phyloP scores from a whole-genome alignment of 2,888 invertebrate genomes.

The Prosopocoilus inquinatus region DNA sequence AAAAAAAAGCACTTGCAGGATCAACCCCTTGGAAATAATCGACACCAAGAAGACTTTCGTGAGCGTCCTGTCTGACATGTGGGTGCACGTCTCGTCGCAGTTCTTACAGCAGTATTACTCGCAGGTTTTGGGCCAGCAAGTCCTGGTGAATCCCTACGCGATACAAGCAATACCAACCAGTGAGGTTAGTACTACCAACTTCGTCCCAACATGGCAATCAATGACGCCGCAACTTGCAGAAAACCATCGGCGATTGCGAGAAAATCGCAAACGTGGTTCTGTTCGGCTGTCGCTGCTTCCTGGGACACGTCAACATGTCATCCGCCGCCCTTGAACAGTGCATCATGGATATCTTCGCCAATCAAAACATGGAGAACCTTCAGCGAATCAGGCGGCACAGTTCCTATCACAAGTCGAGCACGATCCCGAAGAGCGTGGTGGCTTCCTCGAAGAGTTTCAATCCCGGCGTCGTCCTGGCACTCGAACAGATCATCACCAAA shows the following conservation, averaged over 20 bases:
- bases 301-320: slow-evolving; percentile 53
- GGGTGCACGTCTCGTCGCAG: slow-evolving; percentile 68
- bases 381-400: slow-evolving; percentile 38
- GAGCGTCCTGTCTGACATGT: slow-evolving; percentile 54
- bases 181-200: slow-evolving; percentile 37
- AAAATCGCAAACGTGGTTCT: slow-evolving; percentile 43
- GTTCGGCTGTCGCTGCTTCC: slow-evolving; percentile 46
- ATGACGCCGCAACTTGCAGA: slow-evolving; percentile 18
- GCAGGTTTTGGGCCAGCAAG: slow-evolving; percentile 72
- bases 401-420: slow-evolving; percentile 41
- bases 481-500: slow-evolving; percentile 45
- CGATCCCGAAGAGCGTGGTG: slow-evolving; percentile 41
- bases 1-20: slow-evolving; percentile 16
- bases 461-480: slow-evolving; percentile 45
- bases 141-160: slow-evolving; percentile 76
- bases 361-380: slow-evolving; percentile 45
- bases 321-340: slow-evolving; percentile 48
- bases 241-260: slow-evolving; percentile 25
- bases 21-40: slow-evolving; percentile 27
- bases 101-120: slow-evolving; percentile 80
- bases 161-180: slow-evolving; percentile 39
- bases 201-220: too few species aligned
- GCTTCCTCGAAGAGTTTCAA: slow-evolving; percentile 42
- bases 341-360: slow-evolving; percentile 44
- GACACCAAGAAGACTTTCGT: slow-evolving; percentile 20